Percentiles rank a stretch among this genome's conserved stretches.
Conservation (phyloP, 2,797 vertebrate genomes). For the Avahi laniger region DNA sequence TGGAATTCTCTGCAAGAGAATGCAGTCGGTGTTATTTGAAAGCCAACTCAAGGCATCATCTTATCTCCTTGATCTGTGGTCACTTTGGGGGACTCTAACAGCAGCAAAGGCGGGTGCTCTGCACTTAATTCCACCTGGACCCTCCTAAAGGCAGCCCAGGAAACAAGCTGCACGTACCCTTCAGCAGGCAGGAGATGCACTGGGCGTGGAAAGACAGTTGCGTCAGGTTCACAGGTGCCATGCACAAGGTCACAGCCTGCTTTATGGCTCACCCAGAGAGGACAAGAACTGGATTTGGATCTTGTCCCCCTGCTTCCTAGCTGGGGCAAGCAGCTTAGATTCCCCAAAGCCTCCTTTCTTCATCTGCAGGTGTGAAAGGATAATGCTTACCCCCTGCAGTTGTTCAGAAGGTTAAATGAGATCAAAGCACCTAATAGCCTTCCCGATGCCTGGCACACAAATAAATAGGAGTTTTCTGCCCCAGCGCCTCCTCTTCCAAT, state of each 20-base stretch:
- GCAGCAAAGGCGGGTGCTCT: neutral
- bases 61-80: neutral
- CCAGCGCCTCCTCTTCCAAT: neutral
- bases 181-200: fast-evolving
- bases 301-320: neutral
- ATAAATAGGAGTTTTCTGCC: neutral
- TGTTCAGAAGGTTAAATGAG: neutral
- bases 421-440: neutral
- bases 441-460: neutral
- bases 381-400: neutral
- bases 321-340: neutral
- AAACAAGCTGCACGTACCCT: neutral
- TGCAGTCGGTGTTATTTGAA: neutral
- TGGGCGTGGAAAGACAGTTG: no score
- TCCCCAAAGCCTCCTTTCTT: neutral
- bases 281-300: neutral
- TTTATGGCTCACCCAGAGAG: neutral
- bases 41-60: neutral
- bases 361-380: neutral
- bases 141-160: neutral
- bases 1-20: neutral
- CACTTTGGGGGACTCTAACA: neutral
- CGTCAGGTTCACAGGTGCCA: neutral
- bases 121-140: neutral
- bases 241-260: neutral